Evolutionary conservation across 2,888 invertebrate species (phyloP).

Genomic region (Ochropleura plecta): DNA sequence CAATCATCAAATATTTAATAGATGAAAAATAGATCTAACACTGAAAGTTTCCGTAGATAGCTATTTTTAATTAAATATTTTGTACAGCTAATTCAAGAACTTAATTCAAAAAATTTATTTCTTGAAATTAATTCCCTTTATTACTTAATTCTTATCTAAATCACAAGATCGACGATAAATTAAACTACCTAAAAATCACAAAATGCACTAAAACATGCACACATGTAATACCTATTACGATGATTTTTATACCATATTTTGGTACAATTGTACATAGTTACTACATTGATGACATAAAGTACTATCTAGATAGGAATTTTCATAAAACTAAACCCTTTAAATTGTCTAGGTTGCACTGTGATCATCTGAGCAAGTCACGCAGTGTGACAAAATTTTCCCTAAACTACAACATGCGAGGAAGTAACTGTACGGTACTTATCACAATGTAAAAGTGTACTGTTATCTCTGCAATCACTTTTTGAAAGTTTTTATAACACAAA

Average conservation of each 20-base stretch:
- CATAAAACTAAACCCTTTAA: slow-evolving; percentile 80
- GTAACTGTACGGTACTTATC: slow-evolving; percentile 82
- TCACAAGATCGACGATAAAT: slow-evolving; percentile 90
- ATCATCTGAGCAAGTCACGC: slow-evolving; percentile 70
- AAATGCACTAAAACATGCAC: slow-evolving; percentile 91
- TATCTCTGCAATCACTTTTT: slow-evolving; percentile 84
- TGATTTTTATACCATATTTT: slow-evolving; percentile 86
- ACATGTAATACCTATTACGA: slow-evolving; percentile 83
- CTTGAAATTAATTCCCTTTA: slow-evolving; percentile 81
- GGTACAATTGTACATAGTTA: slow-evolving; percentile 86
- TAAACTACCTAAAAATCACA: slow-evolving; percentile 90
- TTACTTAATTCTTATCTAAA: slow-evolving; percentile 87
- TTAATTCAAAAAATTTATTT: slow-evolving; percentile 64
- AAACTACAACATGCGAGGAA: slow-evolving; percentile 81
- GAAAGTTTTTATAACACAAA: slow-evolving; percentile 66
- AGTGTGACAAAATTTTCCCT: slow-evolving; percentile 67
- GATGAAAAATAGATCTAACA: slow-evolving; percentile 72
- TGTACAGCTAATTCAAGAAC: slow-evolving; percentile 69
- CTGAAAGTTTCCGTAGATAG: slow-evolving; percentile 66
- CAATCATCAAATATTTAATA: slow-evolving; percentile 64
- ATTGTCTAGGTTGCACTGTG: slow-evolving; percentile 78
- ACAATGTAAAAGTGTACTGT: slow-evolving; percentile 75
- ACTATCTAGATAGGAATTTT: slow-evolving; percentile 74
- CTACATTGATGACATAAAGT: slow-evolving; percentile 80
- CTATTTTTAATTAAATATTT: slow-evolving; percentile 65